Conservation (phyloP, 2,888 invertebrate genomes). For the Polyploca ridens region DNA sequence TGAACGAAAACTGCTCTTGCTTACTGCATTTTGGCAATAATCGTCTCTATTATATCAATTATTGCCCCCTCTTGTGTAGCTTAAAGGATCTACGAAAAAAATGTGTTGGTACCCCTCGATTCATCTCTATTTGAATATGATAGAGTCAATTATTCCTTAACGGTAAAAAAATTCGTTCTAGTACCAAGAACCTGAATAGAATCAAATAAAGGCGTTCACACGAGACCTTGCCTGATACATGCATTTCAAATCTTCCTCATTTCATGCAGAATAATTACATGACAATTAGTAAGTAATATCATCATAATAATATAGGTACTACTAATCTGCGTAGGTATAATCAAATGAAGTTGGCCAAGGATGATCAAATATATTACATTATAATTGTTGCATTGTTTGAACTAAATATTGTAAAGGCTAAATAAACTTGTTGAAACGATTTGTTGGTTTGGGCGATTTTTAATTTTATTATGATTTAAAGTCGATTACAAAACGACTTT, state of each 20-base stretch:
- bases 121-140: no score
- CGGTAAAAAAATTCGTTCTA: no score
- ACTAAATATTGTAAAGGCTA: neutral
- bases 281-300: neutral
- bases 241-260: neutral
- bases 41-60: no score
- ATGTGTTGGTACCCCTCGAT: no score
- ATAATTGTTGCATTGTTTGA: neutral
- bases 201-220: no score
- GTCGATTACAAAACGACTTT: neutral
- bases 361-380: neutral
- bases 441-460: neutral
- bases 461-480: neutral
- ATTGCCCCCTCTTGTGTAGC: no score
- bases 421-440: neutral
- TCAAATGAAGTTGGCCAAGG: neutral
- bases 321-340: neutral
- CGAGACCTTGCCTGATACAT: neutral
- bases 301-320: neutral
- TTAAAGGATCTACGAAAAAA: no score
- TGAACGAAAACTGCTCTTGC: no score
- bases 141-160: no score
- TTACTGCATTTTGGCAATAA: no score
- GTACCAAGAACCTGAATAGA: no score
- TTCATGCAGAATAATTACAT: neutral